These are phyloP conservation scores for Micropoecilia bifurca DNA, from an alignment of 2,797 vertebrate genomes.

Conservation along the genomic window DNA sequence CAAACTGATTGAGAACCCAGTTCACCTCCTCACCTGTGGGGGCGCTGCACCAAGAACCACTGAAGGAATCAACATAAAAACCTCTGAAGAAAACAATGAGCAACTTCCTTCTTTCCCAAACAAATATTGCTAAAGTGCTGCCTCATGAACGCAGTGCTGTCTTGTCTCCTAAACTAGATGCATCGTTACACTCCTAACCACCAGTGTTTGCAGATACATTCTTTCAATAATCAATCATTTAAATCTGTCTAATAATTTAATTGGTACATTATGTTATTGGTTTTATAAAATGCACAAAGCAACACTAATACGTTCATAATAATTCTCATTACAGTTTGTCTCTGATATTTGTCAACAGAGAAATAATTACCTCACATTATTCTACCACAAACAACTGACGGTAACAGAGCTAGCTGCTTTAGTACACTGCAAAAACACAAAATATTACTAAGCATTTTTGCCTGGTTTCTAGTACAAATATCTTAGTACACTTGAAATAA, in stretches of 20 bases:
- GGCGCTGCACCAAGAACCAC: too few relatives aligned
- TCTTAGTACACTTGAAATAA: too few relatives aligned
- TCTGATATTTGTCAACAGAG: conserved; percentile 21
- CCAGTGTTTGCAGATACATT: not conserved
- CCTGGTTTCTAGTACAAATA: too few relatives aligned
- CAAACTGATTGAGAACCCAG: too few relatives aligned
- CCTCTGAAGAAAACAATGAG: too few relatives aligned
- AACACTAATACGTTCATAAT: not conserved
- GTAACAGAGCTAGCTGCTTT: not conserved
- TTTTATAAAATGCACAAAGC: conserved; percentile 24
- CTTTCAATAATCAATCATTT: not conserved
- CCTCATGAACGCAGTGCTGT: not conserved
- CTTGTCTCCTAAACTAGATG: not conserved
- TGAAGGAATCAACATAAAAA: too few relatives aligned
- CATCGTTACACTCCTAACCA: not conserved
- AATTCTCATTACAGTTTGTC: not conserved
- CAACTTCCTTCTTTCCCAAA: not conserved
- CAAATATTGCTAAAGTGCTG: not conserved
- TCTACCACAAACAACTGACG: not conserved
- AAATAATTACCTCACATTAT: conserved; percentile 10
- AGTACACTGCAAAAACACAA: too few relatives aligned
- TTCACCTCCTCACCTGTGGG: too few relatives aligned
- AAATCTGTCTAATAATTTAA: not conserved
- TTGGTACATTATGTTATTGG: conserved; percentile 6
- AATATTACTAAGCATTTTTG: too few relatives aligned